Conservation (phyloP, 2,113 vertebrate genomes). For the Brachyhypopomus gauderio region DNA sequence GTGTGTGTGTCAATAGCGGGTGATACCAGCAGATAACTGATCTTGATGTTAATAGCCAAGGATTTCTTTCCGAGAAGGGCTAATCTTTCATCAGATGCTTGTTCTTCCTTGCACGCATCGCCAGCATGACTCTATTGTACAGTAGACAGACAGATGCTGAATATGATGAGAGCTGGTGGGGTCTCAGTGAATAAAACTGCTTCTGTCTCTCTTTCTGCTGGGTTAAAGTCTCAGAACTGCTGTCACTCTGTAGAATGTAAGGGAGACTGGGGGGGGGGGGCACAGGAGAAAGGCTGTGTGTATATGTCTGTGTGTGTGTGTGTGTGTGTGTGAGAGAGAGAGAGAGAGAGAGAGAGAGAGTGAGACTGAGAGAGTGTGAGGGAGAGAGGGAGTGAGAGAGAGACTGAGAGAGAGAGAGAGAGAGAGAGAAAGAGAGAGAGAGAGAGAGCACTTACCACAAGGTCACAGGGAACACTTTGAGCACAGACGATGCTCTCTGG, state of each 20-base stretch:
- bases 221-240: slow-evolving; percentile 37
- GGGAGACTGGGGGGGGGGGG: neutral
- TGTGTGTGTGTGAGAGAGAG: neutral
- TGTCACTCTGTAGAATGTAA: slow-evolving; percentile 44
- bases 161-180: slow-evolving; percentile 40
- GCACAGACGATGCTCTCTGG: slow-evolving; percentile 40
- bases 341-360: neutral
- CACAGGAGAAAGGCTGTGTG: neutral
- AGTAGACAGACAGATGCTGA: slow-evolving; percentile 36
- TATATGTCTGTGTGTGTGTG: neutral
- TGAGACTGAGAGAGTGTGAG: slow-evolving; percentile 6
- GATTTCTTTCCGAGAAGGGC: slow-evolving; percentile 24
- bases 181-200: slow-evolving; percentile 31
- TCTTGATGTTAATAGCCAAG: slow-evolving; percentile 40
- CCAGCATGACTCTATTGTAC: slow-evolving; percentile 34
- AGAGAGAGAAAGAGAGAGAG: slow-evolving; percentile 20
- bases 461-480: slow-evolving; percentile 51
- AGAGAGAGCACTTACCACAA: slow-evolving; percentile 53
- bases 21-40: slow-evolving; percentile 51
- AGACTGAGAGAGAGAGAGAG: slow-evolving; percentile 13
- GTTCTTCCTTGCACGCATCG: slow-evolving; percentile 12
- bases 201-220: slow-evolving; percentile 2
- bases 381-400: slow-evolving; percentile 33
- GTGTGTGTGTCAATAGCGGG: slow-evolving; percentile 5
- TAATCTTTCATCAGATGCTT: slow-evolving; percentile 46